Percentiles rank a stretch among this genome's conserved stretches.
Conservation (phyloP, 2,797 vertebrate species). For the Chiroxiphia lanceolata region DNA sequence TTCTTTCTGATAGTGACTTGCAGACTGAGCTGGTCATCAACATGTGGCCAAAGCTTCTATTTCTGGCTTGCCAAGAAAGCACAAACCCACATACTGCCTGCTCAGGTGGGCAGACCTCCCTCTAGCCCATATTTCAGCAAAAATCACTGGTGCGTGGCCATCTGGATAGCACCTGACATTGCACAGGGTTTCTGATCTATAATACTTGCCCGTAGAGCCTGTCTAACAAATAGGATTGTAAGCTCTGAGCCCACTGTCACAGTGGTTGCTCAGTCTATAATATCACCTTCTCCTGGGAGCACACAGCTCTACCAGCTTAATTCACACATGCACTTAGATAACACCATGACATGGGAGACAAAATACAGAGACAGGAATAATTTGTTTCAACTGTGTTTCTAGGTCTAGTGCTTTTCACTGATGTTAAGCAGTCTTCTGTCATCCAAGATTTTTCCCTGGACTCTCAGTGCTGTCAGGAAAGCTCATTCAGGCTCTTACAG, state of each 20-base stretch:
- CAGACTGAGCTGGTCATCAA: neutral
- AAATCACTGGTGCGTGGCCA: neutral
- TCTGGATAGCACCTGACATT: neutral
- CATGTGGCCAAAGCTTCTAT: neutral
- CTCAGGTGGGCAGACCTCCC: neutral
- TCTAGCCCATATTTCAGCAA: neutral
- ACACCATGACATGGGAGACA: neutral
- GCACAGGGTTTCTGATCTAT: neutral
- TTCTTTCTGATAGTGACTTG: neutral
- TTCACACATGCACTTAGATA: neutral
- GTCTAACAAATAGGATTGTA: neutral
- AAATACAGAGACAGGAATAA: neutral
- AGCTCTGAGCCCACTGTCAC: neutral
- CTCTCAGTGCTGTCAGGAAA: neutral
- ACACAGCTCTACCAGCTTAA: neutral
- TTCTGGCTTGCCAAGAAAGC: neutral
- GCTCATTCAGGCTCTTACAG: neutral
- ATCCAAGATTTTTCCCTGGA: neutral
- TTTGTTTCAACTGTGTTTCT: neutral
- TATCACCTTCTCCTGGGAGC: neutral
- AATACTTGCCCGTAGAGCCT: neutral
- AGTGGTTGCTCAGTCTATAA: neutral
- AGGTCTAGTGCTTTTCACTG: neutral
- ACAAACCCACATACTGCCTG: neutral
- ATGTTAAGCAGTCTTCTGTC: neutral